Evolutionary conservation across 2,797 vertebrate genomes (phyloP), one percentile per base, ranked within the genome.

Genomic region (Gila robusta): DNA sequence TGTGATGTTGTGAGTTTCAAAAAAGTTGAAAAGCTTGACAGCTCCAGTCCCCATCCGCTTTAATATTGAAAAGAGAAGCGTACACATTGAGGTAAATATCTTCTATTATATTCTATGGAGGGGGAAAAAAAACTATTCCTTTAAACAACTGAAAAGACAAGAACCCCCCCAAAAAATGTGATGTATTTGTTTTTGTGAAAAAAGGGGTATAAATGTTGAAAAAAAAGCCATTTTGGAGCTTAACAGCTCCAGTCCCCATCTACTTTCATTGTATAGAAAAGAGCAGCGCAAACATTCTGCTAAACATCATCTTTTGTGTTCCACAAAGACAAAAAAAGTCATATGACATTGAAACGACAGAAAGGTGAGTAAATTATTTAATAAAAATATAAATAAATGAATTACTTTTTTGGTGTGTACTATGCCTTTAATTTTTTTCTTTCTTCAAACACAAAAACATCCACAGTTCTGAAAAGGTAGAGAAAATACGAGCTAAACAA

Each of bases 401-500:
- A 28, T n/a, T 8, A 28, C 0, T 11, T 39, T 54, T 39, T 81
- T 1, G 6, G 32, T 9, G 14, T 11, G 32, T 10, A 39, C 14
- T 23, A 59, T 59, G 32, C 35, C n/a, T 26, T 19, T 28, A 21
- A 7, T 0, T n/a, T 41, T 19, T 2, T 16, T 19, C 32, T n/a
- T 39, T 81, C 21, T 47, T n/a, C n/a, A 47, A 64, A 47, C 5
- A 49, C 12, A 62, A 32, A 79, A 67, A 67, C 1, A 28, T 49
- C 41, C 28, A 26, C 37, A 8, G n/a, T 14, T 5, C 69, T 62
- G n/a, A 44, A 47, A 74, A 83, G 41, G 39, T 35, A 17, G 37
- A 54, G 41, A 56, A 59, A 84, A 26, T 56, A 78, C 5, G 7
- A 26, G n/a, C 74, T 26, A 67, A 64, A 52, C 21, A 69, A 79